Percentiles rank a stretch among this genome's conserved stretches.
These are phyloP conservation scores for Sebastes cheni DNA, from an alignment of 2,797 vertebrate genomes.

Conservation along the genomic window DNA sequence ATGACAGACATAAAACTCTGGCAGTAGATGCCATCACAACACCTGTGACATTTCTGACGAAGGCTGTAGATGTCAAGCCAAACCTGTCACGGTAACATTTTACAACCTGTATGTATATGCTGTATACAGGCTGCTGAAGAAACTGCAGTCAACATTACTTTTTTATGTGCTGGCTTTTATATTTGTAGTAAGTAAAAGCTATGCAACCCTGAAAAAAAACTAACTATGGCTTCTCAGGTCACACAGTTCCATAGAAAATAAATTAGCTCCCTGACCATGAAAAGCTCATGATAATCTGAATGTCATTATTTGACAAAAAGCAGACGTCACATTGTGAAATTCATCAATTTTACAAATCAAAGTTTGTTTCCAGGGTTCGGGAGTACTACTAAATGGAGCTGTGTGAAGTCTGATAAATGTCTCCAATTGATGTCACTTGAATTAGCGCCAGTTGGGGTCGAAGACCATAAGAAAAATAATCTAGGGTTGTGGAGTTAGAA, in stretches of 20 bases:
- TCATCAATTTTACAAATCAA: neutral
- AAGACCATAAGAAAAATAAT: too few species aligned
- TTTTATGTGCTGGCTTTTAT: neutral
- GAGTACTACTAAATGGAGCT: neutral
- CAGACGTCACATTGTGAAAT: neutral
- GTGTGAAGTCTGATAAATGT: neutral
- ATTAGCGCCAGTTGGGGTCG: neutral
- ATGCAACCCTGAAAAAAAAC: too few species aligned
- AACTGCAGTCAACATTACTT: neutral
- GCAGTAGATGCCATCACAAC: slow-evolving; percentile 7
- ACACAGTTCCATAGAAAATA: neutral
- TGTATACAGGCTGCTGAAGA: neutral
- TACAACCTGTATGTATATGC: neutral
- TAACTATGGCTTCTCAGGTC: neutral
- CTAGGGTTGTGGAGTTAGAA: too few species aligned
- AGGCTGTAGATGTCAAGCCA: neutral
- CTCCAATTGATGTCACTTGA: neutral
- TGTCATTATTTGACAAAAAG: neutral
- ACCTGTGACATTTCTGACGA: neutral
- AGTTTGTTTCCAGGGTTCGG: neutral
- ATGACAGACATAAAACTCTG: neutral
- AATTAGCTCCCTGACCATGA: neutral
- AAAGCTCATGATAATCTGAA: neutral
- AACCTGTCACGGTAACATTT: neutral
- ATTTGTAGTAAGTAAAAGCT: neutral